Evolutionary conservation across 2,888 invertebrate species (phyloP).

Genomic region (Chironomus riparius): DNA sequence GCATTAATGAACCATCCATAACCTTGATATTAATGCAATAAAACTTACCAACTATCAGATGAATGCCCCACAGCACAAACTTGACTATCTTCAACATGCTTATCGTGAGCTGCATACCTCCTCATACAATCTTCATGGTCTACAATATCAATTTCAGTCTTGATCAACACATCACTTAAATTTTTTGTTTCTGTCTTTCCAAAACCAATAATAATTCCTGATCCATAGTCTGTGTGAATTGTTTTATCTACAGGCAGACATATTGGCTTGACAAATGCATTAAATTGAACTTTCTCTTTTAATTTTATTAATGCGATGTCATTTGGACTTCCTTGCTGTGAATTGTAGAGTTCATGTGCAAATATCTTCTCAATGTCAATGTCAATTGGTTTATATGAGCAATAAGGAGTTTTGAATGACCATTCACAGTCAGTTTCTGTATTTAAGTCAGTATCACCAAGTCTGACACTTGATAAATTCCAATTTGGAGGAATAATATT

Average conservation of each 20-base stretch:
- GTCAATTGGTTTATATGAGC: background rate
- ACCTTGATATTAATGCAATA: no score
- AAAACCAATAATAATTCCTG: background rate
- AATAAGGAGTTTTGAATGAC: background rate
- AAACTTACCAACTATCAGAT: conserved; percentile 9
- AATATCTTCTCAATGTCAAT: background rate
- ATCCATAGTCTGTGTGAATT: background rate
- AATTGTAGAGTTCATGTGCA: background rate
- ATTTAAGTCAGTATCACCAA: background rate
- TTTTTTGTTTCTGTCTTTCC: conserved; percentile 11
- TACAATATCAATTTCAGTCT: background rate
- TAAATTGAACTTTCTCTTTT: background rate
- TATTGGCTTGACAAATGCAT: conserved; percentile 1
- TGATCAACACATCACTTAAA: background rate
- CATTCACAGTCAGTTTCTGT: background rate
- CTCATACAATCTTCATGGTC: background rate
- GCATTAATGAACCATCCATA: no score
- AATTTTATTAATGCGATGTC: conserved; percentile 9
- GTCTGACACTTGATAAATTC: background rate
- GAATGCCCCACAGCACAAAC: background rate
- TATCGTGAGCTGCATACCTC: background rate
- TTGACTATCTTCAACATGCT: background rate
- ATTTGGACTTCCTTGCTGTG: background rate
- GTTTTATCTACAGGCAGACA: background rate
- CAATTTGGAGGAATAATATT: background rate